Evolutionary conservation across 2,113 vertebrate species (phyloP).

Genomic region (Macrotis lagotis): DNA sequence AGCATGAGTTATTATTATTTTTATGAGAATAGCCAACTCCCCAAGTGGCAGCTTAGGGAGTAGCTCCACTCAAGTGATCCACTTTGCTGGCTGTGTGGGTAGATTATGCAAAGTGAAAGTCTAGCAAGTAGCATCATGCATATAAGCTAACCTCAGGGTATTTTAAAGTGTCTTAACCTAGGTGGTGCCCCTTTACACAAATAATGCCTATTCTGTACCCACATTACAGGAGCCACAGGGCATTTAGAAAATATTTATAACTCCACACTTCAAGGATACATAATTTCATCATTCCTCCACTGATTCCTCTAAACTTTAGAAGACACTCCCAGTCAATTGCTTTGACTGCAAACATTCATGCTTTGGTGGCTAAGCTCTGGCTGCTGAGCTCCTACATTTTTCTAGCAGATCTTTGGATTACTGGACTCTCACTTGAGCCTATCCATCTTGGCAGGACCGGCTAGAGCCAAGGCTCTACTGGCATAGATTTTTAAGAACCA

Average conservation of each 20-base stretch:
- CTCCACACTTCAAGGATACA: not conserved
- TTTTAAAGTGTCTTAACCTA: constrained; percentile 36
- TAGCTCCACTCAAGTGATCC: not conserved
- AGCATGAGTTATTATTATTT: not conserved
- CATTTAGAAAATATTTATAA: not conserved
- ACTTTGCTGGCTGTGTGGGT: not conserved
- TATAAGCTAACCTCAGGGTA: constrained; percentile 5
- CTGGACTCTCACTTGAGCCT: not conserved
- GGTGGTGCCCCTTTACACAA: constrained; percentile 44
- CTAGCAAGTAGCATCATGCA: not conserved
- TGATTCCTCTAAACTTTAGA: not conserved
- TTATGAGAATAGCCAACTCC: not conserved
- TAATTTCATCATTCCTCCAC: not conserved
- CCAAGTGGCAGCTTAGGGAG: not conserved
- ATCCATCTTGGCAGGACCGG: not conserved
- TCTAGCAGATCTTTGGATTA: not conserved
- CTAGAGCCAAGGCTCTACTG: not conserved
- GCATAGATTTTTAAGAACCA: not conserved
- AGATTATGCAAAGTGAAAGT: not conserved
- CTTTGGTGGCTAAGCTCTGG: not conserved
- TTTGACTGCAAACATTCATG: not conserved
- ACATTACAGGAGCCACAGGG: constrained; percentile 20
- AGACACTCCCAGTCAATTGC: not conserved
- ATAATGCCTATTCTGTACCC: constrained; percentile 21
- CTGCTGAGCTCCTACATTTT: not conserved